Base-by-base conservation (phyloP, 1,140 invertebrate genomes). In the Idris sp. region DNA sequence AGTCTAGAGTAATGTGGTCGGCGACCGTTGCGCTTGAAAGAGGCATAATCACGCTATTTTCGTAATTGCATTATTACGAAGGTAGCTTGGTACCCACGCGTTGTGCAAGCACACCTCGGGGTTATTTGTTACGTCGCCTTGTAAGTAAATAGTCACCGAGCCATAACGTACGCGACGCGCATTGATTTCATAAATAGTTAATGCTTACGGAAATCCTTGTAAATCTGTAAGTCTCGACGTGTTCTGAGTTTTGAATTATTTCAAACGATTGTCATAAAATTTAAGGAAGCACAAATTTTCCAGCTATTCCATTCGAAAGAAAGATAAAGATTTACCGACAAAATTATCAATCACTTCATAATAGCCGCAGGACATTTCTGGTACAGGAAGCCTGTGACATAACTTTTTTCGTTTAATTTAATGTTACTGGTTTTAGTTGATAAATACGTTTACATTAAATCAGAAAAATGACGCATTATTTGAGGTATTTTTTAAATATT, bases 1-100 rank as follows among this genome's bases (percentile, higher is more conserved):
- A 11, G 13, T 35, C 53, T 25, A 14, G 31, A 59, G 16, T 35
- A 41, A 61, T 51, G 9, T 18, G 25, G 48, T 48, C 67, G 43
- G 59, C 56, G 58, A 56, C 26, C 40, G 61, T 40, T 61, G 38
- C 65, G 67, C 49, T 73, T 65, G 56, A 81, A 81, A 73, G 48
- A 81, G 76, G 78, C 74, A 74, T 83, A 84, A 83, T 81, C 80
- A 74, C 59, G 77, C 78, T 78, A 79, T 84, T 81, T 83, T 83
- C 79, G 81, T 84, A 83, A 85, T 83, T 80, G 76, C 78, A 80
- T 83, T 82, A 84, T 82, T 84, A 82, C 81, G 77, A 81, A 78
- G 75, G 78, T 82, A 83, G 71, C 41, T 53, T 69, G 68, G 51
- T 74, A 77, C 67, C 77, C 76, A 79, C 69, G 68, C 56, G 76